Evolutionary conservation across 35 echinoderm and acorn worm species (phyloP).

Genomic region (Ptychodera flava): DNA sequence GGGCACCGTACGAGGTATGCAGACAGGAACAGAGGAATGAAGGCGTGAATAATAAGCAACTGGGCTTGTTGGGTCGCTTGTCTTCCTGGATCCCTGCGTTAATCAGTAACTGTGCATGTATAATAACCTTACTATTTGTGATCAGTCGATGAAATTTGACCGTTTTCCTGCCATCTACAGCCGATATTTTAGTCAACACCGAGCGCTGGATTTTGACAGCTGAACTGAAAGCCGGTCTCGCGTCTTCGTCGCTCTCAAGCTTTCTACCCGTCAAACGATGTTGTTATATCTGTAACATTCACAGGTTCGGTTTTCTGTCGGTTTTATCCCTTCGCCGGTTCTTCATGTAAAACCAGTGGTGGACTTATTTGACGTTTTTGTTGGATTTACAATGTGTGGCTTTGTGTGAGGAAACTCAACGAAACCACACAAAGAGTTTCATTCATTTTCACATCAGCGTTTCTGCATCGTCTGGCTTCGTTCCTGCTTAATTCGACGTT

Average conservation of each 20-base stretch:
- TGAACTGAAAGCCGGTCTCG: no score
- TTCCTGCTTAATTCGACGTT: no score
- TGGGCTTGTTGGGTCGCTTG: not conserved
- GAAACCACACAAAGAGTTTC: not conserved
- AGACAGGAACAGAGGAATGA: not conserved
- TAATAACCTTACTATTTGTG: not conserved
- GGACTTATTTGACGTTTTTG: no score
- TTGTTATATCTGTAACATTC: no score
- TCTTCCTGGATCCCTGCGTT: not conserved
- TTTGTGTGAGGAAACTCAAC: not conserved
- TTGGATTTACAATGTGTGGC: not conserved
- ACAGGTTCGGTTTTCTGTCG: no score
- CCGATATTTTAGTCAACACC: not conserved
- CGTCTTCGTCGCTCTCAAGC: no score
- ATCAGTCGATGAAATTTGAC: not conserved
- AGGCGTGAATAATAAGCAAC: not conserved
- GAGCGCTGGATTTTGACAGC: no score
- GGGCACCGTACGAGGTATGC: not conserved
- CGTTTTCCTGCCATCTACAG: not conserved
- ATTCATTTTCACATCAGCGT: not conserved
- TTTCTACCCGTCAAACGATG: no score
- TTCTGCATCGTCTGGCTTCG: no score
- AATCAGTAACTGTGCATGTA: not conserved
- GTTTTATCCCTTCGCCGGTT: no score
- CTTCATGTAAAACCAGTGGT: no score